phyloP scores from a whole-genome alignment of 1,140 invertebrate species.

The Globodera ellingtonae region DNA sequence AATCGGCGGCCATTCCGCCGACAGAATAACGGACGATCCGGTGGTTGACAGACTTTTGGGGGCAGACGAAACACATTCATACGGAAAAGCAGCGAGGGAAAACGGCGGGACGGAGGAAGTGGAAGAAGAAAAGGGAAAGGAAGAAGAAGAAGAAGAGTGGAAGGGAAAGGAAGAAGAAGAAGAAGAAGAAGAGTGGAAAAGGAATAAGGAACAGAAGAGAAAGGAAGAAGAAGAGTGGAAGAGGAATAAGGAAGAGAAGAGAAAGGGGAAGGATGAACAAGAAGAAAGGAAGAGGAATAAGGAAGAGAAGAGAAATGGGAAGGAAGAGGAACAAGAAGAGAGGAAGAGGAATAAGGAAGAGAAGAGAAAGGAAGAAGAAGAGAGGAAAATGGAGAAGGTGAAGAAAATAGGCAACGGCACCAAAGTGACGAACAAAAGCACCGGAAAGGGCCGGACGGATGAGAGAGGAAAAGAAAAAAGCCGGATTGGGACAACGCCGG shows the following conservation, averaged over 20 bases:
- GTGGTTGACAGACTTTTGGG: neutral
- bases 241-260: neutral
- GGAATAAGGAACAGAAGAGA: neutral
- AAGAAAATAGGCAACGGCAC: too few relatives aligned
- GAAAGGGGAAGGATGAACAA: neutral
- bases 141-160: neutral
- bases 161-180: neutral
- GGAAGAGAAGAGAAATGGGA: neutral
- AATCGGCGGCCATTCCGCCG: neutral
- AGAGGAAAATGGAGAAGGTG: neutral
- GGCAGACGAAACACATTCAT: neutral
- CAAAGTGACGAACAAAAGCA: too few relatives aligned
- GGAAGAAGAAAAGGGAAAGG: neutral
- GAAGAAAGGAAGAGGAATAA: neutral
- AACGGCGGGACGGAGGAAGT: neutral
- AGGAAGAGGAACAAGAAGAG: neutral
- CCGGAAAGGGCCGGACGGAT: too few relatives aligned
- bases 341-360: neutral
- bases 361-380: constrained; percentile 1
- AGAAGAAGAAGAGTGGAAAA: neutral
- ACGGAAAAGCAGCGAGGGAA: too few relatives aligned
- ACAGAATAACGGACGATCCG: neutral
- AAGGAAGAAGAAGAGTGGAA: neutral
- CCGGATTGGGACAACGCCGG: constrained; percentile 7
- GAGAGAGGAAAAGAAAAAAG: too few relatives aligned